phyloP scores from a whole-genome alignment of 2,113 vertebrate genomes.

The Paedocypris sp. region DNA sequence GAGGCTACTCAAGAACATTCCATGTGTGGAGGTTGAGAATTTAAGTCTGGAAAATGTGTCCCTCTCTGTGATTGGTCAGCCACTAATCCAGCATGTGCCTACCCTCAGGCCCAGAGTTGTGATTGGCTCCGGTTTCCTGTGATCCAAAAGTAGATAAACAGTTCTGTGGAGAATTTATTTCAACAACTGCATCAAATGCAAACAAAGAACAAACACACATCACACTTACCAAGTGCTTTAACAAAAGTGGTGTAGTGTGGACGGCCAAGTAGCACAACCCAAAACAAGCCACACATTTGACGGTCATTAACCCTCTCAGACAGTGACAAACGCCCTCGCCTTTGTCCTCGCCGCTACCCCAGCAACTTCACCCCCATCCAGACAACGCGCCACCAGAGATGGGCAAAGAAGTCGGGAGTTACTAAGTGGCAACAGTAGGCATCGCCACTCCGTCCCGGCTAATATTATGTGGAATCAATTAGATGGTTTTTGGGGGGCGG shows the following conservation, averaged over 20 bases:
- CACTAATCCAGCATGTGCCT: too few species aligned
- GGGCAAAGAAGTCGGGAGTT: conserved; percentile 9
- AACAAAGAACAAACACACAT: too few species aligned
- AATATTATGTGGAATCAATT: conserved; percentile 73
- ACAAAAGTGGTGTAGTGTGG: conserved; percentile 21
- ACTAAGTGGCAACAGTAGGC: conserved; percentile 32
- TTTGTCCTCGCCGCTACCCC: conserved; percentile 9
- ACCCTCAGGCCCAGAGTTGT: too few species aligned
- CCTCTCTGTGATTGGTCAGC: too few species aligned
- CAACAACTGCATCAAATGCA: too few species aligned
- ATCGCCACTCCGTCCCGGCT: conserved; percentile 59
- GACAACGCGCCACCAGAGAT: background rate
- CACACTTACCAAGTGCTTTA: too few species aligned
- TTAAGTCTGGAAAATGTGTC: too few species aligned
- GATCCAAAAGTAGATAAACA: too few species aligned
- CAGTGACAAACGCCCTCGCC: conserved; percentile 60
- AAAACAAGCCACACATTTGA: conserved; percentile 57
- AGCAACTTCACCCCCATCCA: conserved; percentile 8
- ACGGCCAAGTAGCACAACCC: conserved; percentile 15
- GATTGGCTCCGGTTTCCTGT: too few species aligned
- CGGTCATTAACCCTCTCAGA: conserved; percentile 63
- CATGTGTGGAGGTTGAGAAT: too few species aligned
- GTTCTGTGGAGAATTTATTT: too few species aligned
- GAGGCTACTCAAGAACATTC: too few species aligned
- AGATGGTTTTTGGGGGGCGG: conserved; percentile 64